Evolutionary conservation across 2,888 invertebrate species (phyloP).

Genomic region (Tipula confusa): DNA sequence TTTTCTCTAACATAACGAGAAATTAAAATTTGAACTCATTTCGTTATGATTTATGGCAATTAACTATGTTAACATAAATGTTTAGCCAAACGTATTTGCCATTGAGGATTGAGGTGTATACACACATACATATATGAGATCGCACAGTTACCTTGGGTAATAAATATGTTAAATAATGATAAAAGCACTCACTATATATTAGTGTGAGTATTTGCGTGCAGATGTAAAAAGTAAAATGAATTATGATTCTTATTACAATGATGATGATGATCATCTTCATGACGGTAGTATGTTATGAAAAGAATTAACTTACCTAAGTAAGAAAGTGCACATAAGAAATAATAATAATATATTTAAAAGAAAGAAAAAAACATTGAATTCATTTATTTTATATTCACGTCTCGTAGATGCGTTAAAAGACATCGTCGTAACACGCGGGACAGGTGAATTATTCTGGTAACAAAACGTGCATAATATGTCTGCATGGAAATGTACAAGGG

Average conservation of each 20-base stretch:
- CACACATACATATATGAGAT: not conserved
- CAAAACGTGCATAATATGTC: not conserved
- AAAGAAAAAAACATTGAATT: slow-evolving; percentile 26
- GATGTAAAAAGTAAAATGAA: not conserved
- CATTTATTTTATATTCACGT: slow-evolving; percentile 27
- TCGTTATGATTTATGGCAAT: too few species aligned
- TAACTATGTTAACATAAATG: too few species aligned
- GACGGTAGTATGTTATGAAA: not conserved
- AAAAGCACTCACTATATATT: not conserved
- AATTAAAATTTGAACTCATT: too few species aligned
- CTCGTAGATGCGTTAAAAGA: slow-evolving; percentile 30
- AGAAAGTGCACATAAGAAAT: not conserved
- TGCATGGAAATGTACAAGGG: too few species aligned
- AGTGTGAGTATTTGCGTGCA: slow-evolving; percentile 10
- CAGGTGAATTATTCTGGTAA: slow-evolving; percentile 15
- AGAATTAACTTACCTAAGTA: slow-evolving; percentile 25
- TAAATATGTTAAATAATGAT: not conserved
- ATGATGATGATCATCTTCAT: not conserved
- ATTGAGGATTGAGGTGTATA: not conserved
- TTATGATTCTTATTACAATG: not conserved
- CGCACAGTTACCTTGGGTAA: not conserved
- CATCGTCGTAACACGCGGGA: slow-evolving; percentile 28
- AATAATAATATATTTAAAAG: not conserved
- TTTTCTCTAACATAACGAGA: too few species aligned
- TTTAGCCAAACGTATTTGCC: not conserved